Evolutionary conservation across 1,140 invertebrate species (phyloP), one percentile per base, ranked within the genome.

Genomic region (Contarinia nasturtii): DNA sequence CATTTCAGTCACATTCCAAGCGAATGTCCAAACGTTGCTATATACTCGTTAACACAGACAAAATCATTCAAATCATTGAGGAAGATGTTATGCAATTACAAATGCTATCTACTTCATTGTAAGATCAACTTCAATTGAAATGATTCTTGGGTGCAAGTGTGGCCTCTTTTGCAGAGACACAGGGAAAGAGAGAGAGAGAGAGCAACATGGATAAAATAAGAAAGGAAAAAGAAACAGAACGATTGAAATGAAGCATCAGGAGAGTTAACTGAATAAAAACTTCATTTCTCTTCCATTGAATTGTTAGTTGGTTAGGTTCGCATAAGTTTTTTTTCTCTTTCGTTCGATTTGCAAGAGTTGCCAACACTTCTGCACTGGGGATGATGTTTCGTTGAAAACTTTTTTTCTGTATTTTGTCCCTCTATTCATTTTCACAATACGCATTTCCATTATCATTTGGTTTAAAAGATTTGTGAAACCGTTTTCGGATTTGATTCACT

Each of bases 81-180:
- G 87, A 93, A 57, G 86, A 90, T 55, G 77, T 79, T 40, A 84
- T 92, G 77, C 85, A 82, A 55, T 60, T 94, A 19, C 87, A 91
- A 64, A 86, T 82, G 45, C 92, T 94, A 82, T 81, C 82, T 12
- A 82, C 81, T 0, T 92, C 88, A 15, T 79, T 82, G 70, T 76
- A 52, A 64, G 65, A 63, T 27, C 4, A 27, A 27, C 27, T 27
- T 27, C 27, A 27, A 22, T 34, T 49, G 45, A 37, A 38, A 38
- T n/a, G 17, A 38, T n/a, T 27, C 27, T 27, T 10, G 27, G 3
- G 27, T 3, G 27, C 27, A 27, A 27, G 27, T 27, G 27, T 5
- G 27, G 27, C 27, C 10, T 27, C 27, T 27, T 27, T n/a, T n/a
- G n/a, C n/a, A n/a, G n/a, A n/a, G n/a, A n/a, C n/a, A n/a, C n/a